Evolutionary conservation across 2,888 invertebrate genomes (phyloP), one percentile per base, ranked within the genome.

Genomic region (Calameuta idolon): DNA sequence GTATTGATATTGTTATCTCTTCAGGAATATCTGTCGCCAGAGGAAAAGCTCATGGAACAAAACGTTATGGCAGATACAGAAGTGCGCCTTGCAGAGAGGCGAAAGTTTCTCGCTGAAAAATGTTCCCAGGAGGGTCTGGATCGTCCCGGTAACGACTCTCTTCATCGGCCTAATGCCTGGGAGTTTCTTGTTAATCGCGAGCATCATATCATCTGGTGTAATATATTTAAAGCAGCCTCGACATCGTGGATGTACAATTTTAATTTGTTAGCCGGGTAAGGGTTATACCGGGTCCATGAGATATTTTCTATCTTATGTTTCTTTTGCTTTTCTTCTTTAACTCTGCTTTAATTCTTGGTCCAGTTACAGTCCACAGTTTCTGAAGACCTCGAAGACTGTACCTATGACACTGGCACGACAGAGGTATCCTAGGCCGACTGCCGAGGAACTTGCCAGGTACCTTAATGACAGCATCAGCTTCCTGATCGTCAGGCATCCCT

Each of bases 221-320:
- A 95, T 88, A 94, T 95, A 83, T 95, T 95, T 88, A 95, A 95
- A 92, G 95, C 95, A 68, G 95, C 95, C 12, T 97, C 97, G n/a
- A 96, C 97, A 31, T 97, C 97, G 0, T 97, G 97, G 97, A 96
- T 97, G 95, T 97, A 97, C 92, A 97, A 97, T 92, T 97, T 97
- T 92, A 97, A 97, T 91, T 92, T 96, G 76, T 94, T 97, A 91
- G 97, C 97, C 12, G 97, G 97, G 92, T 93, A 92, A 55, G 55
- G 23, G 5, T 9, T 1, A 88, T 87, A 31, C 0, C 55, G 40
- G 34, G 0, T 30, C 15, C 34, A 34, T 30, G 31, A 5, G 11
- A 71, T 73, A 37, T 37, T 31, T 33, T 23, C 11, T 15, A 23
- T 30, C 15, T 69, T 73, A 1, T 35, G 11, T 40, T 12, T 77